These are phyloP conservation scores for Actinernus sp. DNA, from an alignment of 92 coral and sea anemone species.

Conservation along the genomic window DNA sequence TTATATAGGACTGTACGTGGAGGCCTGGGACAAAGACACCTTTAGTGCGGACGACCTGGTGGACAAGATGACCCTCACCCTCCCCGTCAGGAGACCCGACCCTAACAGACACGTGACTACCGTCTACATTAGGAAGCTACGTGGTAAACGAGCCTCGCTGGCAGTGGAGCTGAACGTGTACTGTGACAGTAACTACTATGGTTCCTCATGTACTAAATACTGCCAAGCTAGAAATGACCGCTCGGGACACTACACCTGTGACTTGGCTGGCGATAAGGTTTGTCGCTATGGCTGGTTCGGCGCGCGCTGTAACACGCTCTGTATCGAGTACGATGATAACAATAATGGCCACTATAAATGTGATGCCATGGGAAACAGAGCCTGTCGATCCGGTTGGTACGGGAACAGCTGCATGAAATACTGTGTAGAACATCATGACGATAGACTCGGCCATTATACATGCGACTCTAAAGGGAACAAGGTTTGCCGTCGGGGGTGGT, in stretches of 20 bases:
- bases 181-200: conserved; percentile 46
- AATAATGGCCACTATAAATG: conserved; percentile 54
- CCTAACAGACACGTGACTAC: conserved; percentile 31
- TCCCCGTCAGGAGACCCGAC: conserved; percentile 25
- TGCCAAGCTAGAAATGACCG: conserved; percentile 32
- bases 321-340: conserved; percentile 30
- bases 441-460: conserved; percentile 45
- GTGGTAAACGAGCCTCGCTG: conserved; percentile 52
- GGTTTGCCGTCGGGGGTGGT: conserved; percentile 55
- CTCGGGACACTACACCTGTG: conserved; percentile 55
- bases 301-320: conserved; percentile 29
- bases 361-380: conserved; percentile 42
- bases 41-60: conserved; percentile 59
- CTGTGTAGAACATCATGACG: conserved; percentile 38
- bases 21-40: conserved; percentile 62
- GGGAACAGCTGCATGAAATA: conserved; percentile 48
- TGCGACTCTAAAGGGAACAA: conserved; percentile 47
- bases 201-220: conserved; percentile 43
- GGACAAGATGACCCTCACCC: conserved; percentile 41
- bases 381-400: conserved; percentile 57
- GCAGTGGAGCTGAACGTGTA: conserved; percentile 21
- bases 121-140: conserved; percentile 25
- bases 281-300: conserved; percentile 52
- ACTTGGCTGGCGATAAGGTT: conserved; percentile 34
- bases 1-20: conserved; percentile 51